phyloP scores from a whole-genome alignment of 2,888 invertebrate species.

The Nysson spinosus region DNA sequence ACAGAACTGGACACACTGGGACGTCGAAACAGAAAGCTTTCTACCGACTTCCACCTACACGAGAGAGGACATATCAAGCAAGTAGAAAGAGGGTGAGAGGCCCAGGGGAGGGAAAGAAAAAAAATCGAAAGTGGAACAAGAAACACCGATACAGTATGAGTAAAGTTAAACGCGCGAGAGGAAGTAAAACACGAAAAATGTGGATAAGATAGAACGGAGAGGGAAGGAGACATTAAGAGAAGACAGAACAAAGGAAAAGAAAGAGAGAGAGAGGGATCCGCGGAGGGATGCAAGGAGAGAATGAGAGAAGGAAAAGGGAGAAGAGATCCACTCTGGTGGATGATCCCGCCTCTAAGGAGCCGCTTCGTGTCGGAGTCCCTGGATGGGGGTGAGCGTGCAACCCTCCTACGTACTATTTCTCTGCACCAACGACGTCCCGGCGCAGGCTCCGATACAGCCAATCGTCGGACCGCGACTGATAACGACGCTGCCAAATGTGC shows the following conservation, averaged over 20 bases:
- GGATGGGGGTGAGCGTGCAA: conserved; percentile 43
- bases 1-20: conserved; percentile 31
- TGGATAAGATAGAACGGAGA: neutral
- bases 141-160: too few relatives aligned
- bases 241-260: neutral
- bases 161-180: too few relatives aligned
- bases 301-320: conserved; percentile 16
- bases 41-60: conserved; percentile 36
- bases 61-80: neutral
- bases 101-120: conserved; percentile 2
- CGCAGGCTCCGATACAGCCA: conserved; percentile 77
- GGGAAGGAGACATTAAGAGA: neutral
- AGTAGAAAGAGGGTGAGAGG: neutral
- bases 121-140: neutral
- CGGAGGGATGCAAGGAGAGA: conserved; percentile 2
- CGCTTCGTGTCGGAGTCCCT: conserved; percentile 51
- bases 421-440: conserved; percentile 57
- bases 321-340: conserved; percentile 69
- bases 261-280: neutral
- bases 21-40: conserved; percentile 34
- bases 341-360: conserved; percentile 77
- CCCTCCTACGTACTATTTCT: conserved; percentile 34
- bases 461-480: conserved; percentile 76
- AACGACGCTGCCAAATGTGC: conserved; percentile 75
- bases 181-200: too few relatives aligned